These are phyloP conservation scores for Ceriagrion tenellum DNA, from an alignment of 2,888 invertebrate species.

Conservation along the genomic window DNA sequence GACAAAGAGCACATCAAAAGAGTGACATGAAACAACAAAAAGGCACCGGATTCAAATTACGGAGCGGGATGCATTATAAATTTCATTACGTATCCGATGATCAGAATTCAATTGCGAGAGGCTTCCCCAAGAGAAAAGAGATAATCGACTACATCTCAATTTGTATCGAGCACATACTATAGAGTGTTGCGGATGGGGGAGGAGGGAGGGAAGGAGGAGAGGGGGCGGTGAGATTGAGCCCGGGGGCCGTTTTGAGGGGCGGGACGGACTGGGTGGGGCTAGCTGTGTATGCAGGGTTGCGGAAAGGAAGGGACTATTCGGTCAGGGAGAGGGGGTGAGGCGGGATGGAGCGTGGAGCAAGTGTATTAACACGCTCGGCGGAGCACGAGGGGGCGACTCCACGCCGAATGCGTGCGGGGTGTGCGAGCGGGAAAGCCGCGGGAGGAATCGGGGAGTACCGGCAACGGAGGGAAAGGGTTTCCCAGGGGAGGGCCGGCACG, in stretches of 20 bases:
- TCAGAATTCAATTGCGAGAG: slow-evolving; percentile 19
- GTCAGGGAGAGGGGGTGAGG: background rate
- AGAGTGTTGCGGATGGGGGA: background rate
- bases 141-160: background rate
- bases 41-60: background rate
- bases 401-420: background rate
- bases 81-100: background rate
- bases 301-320: background rate
- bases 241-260: background rate
- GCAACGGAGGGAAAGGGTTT: background rate
- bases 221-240: background rate
- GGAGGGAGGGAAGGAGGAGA: too few species aligned
- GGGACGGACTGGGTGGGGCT: background rate
- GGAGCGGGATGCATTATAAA: slow-evolving; percentile 19
- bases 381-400: background rate
- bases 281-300: background rate
- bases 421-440: background rate
- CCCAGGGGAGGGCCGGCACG: background rate
- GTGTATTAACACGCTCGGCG: slow-evolving; percentile 7
- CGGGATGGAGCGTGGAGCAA: background rate
- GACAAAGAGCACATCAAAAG: background rate
- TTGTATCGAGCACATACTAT: background rate
- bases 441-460: background rate
- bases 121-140: background rate
- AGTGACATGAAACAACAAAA: background rate